Base-by-base conservation (phyloP, 2,113 vertebrate genomes). In the Coregonus clupeaformis region DNA sequence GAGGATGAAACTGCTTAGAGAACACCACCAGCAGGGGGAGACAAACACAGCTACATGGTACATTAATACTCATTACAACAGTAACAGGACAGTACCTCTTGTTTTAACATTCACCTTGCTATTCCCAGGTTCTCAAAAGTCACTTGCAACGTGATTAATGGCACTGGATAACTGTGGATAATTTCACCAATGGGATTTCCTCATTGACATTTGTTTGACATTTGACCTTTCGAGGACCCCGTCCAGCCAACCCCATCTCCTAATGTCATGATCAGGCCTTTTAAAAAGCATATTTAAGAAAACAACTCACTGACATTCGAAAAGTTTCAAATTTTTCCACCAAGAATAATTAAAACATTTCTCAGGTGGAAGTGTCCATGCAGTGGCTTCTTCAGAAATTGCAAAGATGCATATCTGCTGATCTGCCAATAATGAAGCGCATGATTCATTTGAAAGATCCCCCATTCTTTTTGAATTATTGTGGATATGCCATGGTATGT, bases 291-390 rank as follows among this genome's bases (percentile, higher is more conserved):
- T 45, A 63, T 86, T 72, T 42, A 13, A 52, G 67, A 84, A 79
- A 75, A 71, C 80, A n/a, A 12, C 66, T 52, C 27, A 13, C 20
- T 88, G 82, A 84, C 89, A 91, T 91, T 91, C 89, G 72, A 85
- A 87, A 27, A 27, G 27, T 27, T 27, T n/a, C n/a, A n/a, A n/a
- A n/a, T n/a, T n/a, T n/a, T n/a, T n/a, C n/a, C n/a, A n/a, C n/a
- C n/a, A n/a, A n/a, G 2, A 27, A 27, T 27, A 27, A 27, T 27
- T 27, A 27, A 27, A 27, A 27, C 27, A 27, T 27, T 27, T 27
- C 42, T 45, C 42, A 45, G 27, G 68, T 11, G 45, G 29, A 22
- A 55, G 57, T 67, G n/a, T 24, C 64, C 6, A 14, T 45, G 63
- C 36, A 24, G 22, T 49, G 79, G 72, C 72, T 18, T 88, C 72